Evolutionary conservation across 2,113 vertebrate genomes (phyloP).

Genomic region (Grammomys surdaster): DNA sequence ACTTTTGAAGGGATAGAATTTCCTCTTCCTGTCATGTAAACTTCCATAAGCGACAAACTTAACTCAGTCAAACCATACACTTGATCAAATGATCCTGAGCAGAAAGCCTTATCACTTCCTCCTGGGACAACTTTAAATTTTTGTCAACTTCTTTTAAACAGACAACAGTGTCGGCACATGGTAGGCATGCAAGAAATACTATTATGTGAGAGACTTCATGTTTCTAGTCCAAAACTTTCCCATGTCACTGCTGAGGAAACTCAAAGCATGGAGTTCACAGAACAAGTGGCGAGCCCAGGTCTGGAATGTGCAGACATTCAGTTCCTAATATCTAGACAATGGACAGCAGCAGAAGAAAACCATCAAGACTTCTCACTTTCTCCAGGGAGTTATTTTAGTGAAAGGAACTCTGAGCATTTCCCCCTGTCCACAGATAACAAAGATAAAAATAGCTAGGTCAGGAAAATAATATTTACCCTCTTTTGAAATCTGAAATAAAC

Average conservation of each 20-base stretch:
- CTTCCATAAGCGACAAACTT: background rate
- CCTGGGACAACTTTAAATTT: background rate
- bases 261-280: background rate
- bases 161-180: background rate
- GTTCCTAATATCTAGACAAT: conserved; percentile 51
- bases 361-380: conserved; percentile 55
- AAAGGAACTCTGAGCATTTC: conserved; percentile 75
- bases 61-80: conserved; percentile 18
- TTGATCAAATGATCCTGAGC: background rate
- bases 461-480: conserved; percentile 86
- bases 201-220: conserved; percentile 23
- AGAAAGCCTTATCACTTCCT: conserved; percentile 8
- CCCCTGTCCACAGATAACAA: conserved; percentile 60
- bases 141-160: conserved; percentile 25
- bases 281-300: background rate
- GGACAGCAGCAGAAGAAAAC: conserved; percentile 38
- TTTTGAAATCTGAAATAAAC: conserved; percentile 81
- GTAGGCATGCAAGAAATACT: background rate
- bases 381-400: conserved; percentile 65
- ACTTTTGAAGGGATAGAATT: conserved; percentile 51
- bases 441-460: conserved; percentile 77
- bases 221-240: background rate
- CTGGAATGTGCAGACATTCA: background rate
- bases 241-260: background rate
- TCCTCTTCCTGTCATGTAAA: conserved; percentile 30